Conservation (phyloP, 2,113 vertebrate genomes). For the Hemiscyllium ocellatum region DNA sequence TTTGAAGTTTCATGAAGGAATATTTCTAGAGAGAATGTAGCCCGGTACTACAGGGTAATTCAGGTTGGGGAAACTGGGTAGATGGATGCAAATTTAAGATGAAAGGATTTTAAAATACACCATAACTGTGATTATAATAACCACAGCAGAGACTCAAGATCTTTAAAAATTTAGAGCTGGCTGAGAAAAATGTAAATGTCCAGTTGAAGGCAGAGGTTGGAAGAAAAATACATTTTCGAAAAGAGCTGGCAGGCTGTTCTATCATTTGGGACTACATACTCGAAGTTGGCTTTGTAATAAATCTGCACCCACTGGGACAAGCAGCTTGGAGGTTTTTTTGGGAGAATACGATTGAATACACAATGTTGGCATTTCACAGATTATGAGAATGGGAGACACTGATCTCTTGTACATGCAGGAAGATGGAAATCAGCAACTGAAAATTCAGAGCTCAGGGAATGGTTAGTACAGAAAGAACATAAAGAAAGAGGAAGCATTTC, state of each 20-base stretch:
- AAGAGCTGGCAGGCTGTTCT: background rate
- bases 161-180: background rate
- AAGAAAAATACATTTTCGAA: background rate
- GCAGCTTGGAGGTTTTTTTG: background rate
- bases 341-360: background rate
- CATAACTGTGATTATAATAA: background rate
- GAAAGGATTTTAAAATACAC: background rate
- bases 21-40: background rate
- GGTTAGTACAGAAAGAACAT: background rate
- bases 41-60: background rate
- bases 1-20: background rate
- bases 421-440: background rate
- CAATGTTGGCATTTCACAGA: background rate
- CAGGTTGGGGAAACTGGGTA: background rate
- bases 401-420: background rate
- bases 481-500: background rate
- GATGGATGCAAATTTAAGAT: background rate
- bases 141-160: background rate
- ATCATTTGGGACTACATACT: background rate
- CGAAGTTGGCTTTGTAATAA: background rate
- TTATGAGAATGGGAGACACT: background rate
- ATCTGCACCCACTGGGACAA: background rate
- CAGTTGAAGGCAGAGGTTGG: background rate
- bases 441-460: background rate
- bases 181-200: background rate